Base-by-base conservation (phyloP, 2,113 vertebrate genomes). In the Polypterus senegalus region DNA sequence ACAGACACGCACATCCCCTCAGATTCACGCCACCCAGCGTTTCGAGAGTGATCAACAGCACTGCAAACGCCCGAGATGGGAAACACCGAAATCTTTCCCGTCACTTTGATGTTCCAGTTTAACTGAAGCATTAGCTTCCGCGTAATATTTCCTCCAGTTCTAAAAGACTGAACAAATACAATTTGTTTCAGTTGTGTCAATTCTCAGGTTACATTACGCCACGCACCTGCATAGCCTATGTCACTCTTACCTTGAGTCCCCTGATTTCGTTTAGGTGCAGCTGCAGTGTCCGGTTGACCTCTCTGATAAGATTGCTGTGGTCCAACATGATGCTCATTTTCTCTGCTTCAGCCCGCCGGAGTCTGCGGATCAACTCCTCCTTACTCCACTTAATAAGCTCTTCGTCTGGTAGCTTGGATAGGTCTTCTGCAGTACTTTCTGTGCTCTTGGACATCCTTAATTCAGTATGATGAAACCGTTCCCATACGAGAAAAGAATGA, bases 311-410 rank as follows among this genome's bases (percentile, higher is more conserved):
- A 75, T 94, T 93, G 73, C 93, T 88, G 82, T 98, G 95, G 73
- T 97, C 95, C 81, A 98, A 76, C 85, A 98, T 98, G 67, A 92
- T 89, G 78, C 91, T 88, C 88, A 95, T 91, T 82, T 92, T 97
- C 69, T 94, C 92, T n/a, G 89, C 86, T 77, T 97, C 94, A 3
- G 92, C 83, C 66, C 87, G 88, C 65, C 94, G 85, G 73, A 98
- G 78, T 79, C 91, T 83, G 69, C 88, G 86, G 66, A 98, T 82
- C 81, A 98, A 83, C 76, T 97, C 92, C 68, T 96, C 94, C 72
- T 91, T 98, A 76, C 86, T 89, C 92, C 92, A 93, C 83, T 88
- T 85, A 49, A 92, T 82, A 75, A 97, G 86, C 75, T 94, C 92
- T 70, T 94, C 90, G 58, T 98, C 95, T 11, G 82, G 77, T 62